phyloP scores from a whole-genome alignment of 53 echinoderm and acorn worm species.

The Pentamera pediparva region DNA sequence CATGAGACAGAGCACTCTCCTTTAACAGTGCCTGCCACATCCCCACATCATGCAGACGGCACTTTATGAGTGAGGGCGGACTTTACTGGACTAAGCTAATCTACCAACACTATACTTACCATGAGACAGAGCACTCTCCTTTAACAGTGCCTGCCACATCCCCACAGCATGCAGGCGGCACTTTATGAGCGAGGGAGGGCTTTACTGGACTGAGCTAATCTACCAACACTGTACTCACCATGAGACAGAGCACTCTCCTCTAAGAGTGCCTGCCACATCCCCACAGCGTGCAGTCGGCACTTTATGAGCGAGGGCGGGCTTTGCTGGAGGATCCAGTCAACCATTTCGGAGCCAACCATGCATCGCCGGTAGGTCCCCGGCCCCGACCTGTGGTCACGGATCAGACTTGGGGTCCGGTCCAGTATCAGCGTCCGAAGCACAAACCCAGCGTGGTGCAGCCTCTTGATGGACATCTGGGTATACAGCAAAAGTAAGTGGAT shows the following conservation, averaged over 20 bases:
- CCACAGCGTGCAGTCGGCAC: slow-evolving; percentile 85
- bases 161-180: slow-evolving; percentile 90
- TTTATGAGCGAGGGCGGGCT: slow-evolving; percentile 77
- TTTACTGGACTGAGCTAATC: slow-evolving; percentile 76
- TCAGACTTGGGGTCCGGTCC: slow-evolving; percentile 77
- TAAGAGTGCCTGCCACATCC: slow-evolving; percentile 95
- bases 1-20: slow-evolving; percentile 52
- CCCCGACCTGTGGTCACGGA: slow-evolving; percentile 87
- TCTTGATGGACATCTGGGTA: slow-evolving; percentile 81
- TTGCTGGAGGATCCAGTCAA: slow-evolving; percentile 96
- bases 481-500: too few relatives aligned
- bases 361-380: slow-evolving; percentile 89
- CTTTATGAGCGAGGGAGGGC: slow-evolving; percentile 74
- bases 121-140: slow-evolving; percentile 57
- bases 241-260: slow-evolving; percentile 62
- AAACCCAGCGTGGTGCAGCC: slow-evolving; percentile 73
- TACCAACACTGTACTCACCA: neutral
- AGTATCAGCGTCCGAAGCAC: slow-evolving; percentile 76
- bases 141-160: slow-evolving; percentile 94
- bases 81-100: slow-evolving; percentile 93
- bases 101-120: neutral
- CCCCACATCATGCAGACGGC: slow-evolving; percentile 83
- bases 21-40: slow-evolving; percentile 97
- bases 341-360: slow-evolving; percentile 95
- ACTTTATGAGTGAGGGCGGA: slow-evolving; percentile 74